Conservation (phyloP, 1,140 invertebrate genomes). For the Danaus melanippus region DNA sequence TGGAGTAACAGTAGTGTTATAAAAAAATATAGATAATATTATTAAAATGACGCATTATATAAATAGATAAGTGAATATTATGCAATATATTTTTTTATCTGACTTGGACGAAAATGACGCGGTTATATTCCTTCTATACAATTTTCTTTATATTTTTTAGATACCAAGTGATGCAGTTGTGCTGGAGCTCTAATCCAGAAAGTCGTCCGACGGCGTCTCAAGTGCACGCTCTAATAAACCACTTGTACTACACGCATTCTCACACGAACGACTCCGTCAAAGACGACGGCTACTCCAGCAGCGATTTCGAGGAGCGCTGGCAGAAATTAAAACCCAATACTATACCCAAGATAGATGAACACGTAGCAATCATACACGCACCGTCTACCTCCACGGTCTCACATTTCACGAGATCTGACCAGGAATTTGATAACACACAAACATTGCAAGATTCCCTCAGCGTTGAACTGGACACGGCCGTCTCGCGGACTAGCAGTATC, state of each 20-base stretch:
- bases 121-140: too few species aligned
- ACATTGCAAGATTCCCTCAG: constrained; percentile 47
- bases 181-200: constrained; percentile 70
- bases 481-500: constrained; percentile 59
- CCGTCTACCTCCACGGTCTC: constrained; percentile 47
- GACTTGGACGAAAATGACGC: too few species aligned
- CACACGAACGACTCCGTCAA: constrained; percentile 32
- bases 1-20: too few species aligned
- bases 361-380: constrained; percentile 53
- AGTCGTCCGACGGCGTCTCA: constrained; percentile 66
- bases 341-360: constrained; percentile 73
- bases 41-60: too few species aligned
- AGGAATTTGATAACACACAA: constrained; percentile 40
- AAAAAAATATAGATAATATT: too few species aligned
- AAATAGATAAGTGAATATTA: too few species aligned
- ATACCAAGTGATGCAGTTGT: constrained; percentile 78
- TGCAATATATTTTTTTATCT: too few species aligned
- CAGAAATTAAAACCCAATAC: constrained; percentile 76
- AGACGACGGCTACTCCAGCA: constrained; percentile 43
- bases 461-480: constrained; percentile 54
- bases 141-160: constrained; percentile 45
- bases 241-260: constrained; percentile 67
- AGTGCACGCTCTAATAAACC: constrained; percentile 73
- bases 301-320: constrained; percentile 81
- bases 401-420: constrained; percentile 45